Conservation (phyloP, 2,797 vertebrate genomes). For the Brachymystax lenok region DNA sequence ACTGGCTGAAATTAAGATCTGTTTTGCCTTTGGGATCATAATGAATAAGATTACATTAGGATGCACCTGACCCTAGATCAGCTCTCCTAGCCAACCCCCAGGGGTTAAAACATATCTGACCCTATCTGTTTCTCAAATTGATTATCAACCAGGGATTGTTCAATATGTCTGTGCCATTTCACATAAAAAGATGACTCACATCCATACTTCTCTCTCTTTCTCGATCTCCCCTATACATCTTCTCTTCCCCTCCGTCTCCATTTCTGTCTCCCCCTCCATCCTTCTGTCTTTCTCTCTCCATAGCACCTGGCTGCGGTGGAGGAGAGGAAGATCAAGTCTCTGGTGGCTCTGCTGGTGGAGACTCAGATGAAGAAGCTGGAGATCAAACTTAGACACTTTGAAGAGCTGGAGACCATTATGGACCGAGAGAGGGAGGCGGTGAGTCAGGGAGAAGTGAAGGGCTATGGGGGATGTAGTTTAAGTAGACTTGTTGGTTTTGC, state of each 20-base stretch:
- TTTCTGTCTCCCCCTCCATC: no score
- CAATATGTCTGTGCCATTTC: neutral
- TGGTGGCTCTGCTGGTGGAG: constrained; percentile 95
- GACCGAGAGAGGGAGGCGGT: constrained; percentile 95
- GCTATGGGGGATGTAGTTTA: constrained; percentile 1
- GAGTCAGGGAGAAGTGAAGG: constrained; percentile 60
- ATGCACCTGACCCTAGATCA: neutral
- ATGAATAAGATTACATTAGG: neutral
- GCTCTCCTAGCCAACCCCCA: neutral
- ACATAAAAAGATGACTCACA: neutral
- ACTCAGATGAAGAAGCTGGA: constrained; percentile 99
- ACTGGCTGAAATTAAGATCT: no score
- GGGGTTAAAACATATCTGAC: neutral
- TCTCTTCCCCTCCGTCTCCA: neutral
- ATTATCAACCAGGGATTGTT: no score
- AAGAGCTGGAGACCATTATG: constrained; percentile 98
- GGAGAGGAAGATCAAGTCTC: constrained; percentile 95
- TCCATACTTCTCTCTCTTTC: neutral
- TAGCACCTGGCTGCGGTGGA: constrained; percentile 86
- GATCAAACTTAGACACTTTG: constrained; percentile 96
- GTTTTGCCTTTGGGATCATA: no score
- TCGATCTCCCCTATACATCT: neutral
- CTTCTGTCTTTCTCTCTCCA: constrained; percentile 4
- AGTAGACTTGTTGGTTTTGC: neutral
- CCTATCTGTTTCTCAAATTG: neutral